phyloP scores from a whole-genome alignment of 2,113 vertebrate genomes.

The Poicephalus meyeri region DNA sequence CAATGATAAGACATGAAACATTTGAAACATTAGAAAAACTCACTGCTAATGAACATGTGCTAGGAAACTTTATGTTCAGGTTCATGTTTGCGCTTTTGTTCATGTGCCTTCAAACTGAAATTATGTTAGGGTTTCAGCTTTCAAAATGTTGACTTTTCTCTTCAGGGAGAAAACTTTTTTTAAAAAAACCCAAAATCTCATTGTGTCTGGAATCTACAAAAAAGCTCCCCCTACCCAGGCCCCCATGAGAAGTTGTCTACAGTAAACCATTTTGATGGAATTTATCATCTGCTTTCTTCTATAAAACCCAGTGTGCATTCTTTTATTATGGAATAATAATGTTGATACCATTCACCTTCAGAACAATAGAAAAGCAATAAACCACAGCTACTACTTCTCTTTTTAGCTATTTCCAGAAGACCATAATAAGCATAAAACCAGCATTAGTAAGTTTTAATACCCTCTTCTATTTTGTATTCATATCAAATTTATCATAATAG shows the following conservation, averaged over 20 bases:
- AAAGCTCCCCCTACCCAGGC: not conserved
- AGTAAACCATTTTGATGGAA: not conserved
- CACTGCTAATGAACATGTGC: not conserved
- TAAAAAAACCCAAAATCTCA: not conserved
- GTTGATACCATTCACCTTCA: not conserved
- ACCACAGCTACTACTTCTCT: not conserved
- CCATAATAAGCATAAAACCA: not conserved
- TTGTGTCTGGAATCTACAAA: not conserved
- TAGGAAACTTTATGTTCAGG: not conserved
- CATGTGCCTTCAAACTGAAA: not conserved
- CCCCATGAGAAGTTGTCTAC: not conserved
- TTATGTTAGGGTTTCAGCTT: not conserved
- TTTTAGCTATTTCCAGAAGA: not conserved
- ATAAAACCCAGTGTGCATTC: not conserved
- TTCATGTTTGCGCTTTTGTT: not conserved
- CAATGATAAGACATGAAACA: not conserved
- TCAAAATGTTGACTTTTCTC: not conserved
- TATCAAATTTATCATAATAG: not conserved
- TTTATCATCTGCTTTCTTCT: not conserved
- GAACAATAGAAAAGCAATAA: conserved; percentile 5
- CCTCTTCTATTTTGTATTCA: not conserved
- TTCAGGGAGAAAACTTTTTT: not conserved
- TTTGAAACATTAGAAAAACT: not conserved
- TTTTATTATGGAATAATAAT: not conserved
- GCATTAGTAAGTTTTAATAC: not conserved